Evolutionary conservation across 2,113 vertebrate species (phyloP), one percentile per base, ranked within the genome.

Genomic region (Seriola rivoliana): DNA sequence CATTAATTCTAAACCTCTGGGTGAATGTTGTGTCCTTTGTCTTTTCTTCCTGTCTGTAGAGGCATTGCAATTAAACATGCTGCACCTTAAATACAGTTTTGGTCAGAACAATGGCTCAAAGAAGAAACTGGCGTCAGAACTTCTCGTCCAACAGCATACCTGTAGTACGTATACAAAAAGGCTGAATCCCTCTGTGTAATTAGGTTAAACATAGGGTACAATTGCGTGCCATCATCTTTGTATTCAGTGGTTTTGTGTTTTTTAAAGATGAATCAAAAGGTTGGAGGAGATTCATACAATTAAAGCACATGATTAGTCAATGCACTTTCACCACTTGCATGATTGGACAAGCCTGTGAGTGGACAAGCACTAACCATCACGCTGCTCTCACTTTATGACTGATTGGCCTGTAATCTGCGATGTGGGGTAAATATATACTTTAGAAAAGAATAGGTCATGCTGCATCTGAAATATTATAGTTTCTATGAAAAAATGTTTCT

Each of bases 141-240:
- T n/a, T 73, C 42, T 64, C 63, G 32, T 74, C 73, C 46, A 64
- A 29, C 55, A 13, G 34, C 58, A 77, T 70, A 90, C 77, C 88
- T 90, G 84, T 89, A 81, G 58, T 9, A 59, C 63, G 67, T 80
- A 75, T 82, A 84, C 80, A 86, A 62, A 82, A 58, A 81, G 76
- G 71, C 58, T 0, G 0, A 62, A 81, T 36, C 60, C 71, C 21
- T 79, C 75, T 78, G 9, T 84, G 71, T 86, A 85, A 90, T 90
- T 90, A 87, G 7, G 70, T 77, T 77, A 76, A 66, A 77, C 71
- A 32, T 14, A 88, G 17, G 67, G 78, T 81, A 62, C 83, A 85
- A 86, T 85, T 88, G 78, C 59, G 17, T 80, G 25, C 80, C 73
- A 46, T 88, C 54, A 68, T 69, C 62, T 89, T 78, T 90, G 60